phyloP scores from a whole-genome alignment of 2,797 vertebrate species.

The Rhynchotus rufescens region DNA sequence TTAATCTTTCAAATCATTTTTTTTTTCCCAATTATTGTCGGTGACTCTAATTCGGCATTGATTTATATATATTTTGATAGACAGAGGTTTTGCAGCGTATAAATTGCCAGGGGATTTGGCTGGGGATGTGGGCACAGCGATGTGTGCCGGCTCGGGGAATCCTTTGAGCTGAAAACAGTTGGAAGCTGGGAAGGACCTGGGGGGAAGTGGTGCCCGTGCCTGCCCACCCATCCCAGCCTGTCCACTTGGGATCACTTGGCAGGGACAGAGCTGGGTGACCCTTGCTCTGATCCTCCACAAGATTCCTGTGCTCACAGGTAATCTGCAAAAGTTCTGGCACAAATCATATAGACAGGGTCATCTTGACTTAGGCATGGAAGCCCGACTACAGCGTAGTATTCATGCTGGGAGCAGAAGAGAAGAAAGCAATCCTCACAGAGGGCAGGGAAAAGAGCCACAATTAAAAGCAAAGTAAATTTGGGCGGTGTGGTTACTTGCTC shows the following conservation, averaged over 20 bases:
- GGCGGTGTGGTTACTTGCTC: conserved; percentile 27
- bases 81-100: conserved; percentile 27
- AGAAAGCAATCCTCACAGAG: conserved; percentile 4
- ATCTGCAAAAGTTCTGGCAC: background rate
- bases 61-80: conserved; percentile 27
- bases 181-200: background rate
- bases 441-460: conserved; percentile 37
- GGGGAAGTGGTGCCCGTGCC: background rate
- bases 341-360: background rate
- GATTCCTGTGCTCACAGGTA: background rate
- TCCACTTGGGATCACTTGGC: background rate
- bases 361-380: background rate
- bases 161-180: background rate
- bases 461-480: conserved; percentile 39
- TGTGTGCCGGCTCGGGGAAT: background rate
- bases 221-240: background rate
- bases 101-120: conserved; percentile 18
- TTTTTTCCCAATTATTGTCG: background rate
- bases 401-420: background rate
- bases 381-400: background rate
- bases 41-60: conserved; percentile 21
- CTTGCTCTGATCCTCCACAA: background rate
- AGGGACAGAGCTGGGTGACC: background rate
- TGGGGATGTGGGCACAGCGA: background rate
- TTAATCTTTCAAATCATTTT: conserved; percentile 22